These are phyloP conservation scores for Chamaea fasciata DNA, from an alignment of 2,113 vertebrate species.

Conservation along the genomic window DNA sequence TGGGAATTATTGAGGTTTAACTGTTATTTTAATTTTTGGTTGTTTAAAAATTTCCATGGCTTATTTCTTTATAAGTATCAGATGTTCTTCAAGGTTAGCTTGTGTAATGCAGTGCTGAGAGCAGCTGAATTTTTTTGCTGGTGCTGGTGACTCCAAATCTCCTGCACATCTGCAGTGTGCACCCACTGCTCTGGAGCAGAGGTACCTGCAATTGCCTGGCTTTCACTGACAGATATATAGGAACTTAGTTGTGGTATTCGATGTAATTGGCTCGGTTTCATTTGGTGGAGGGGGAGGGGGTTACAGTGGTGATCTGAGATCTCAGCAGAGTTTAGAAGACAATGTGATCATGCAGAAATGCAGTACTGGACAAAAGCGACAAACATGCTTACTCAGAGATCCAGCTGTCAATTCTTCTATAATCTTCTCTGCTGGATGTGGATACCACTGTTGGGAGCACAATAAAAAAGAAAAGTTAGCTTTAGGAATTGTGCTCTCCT, in stretches of 20 bases:
- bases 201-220: background rate
- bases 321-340: background rate
- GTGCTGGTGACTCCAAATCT: background rate
- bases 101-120: background rate
- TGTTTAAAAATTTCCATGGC: background rate
- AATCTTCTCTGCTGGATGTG: background rate
- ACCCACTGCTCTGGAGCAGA: background rate
- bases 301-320: background rate
- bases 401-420: background rate
- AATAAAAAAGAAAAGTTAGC: background rate
- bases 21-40: background rate
- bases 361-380: background rate
- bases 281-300: rapidly evolving
- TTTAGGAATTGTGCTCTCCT: background rate
- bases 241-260: background rate
- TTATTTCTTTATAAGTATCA: background rate
- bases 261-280: background rate
- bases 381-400: background rate
- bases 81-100: background rate
- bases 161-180: background rate
- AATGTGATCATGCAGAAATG: background rate
- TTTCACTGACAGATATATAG: background rate
- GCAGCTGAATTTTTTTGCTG: background rate
- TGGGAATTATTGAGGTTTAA: background rate
- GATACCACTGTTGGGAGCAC: background rate